Evolutionary conservation across 2,888 invertebrate species (phyloP), one percentile per base, ranked within the genome.

Genomic region (Anoplius nigerrimus): DNA sequence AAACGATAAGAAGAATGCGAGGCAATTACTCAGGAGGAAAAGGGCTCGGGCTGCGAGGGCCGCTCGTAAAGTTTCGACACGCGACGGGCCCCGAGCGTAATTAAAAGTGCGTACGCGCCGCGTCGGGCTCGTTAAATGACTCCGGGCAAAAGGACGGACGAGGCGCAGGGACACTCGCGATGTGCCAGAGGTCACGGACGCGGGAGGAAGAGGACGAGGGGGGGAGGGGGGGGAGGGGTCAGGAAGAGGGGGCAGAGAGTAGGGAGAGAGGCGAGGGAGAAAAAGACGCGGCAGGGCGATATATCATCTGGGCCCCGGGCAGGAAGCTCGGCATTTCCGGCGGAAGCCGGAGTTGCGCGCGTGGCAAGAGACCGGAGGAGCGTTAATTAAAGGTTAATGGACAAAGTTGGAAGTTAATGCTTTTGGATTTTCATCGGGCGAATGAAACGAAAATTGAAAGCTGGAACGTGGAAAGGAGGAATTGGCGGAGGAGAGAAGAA

Each of bases 41-140:
- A 42, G 13, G 16, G 48, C n/a, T 16, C 48, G 18, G 13, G 16
- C 56, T 64, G 58, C 16, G 54, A 53, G 62, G 8, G 27, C 4
- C 20, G n/a, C 42, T 68, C 65, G 67, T 70, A 76, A 75, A 73
- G 24, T 63, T 66, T 54, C 59, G 53, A 61, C 65, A 66, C 55
- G 66, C 66, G 46, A 48, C 60, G 48, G 62, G 52, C 66, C 53
- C 34, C 18, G 11, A 42, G 48, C 48, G 48, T 67, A 75, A 75
- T 75, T 76, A 70, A 73, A 77, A 73, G 63, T 67, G 77, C 62
- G 67, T 76, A 45, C 34, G 42, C 43, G 57, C 20, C 56, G n/a
- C n/a, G 24, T 52, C 34, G 13, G 53, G 52, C 27, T 46, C 52
- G 65, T 67, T 76, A 67, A 75, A 48, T 11, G 5, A n/a, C 48